Base-by-base conservation (phyloP, 1,140 invertebrate species). In the Cryptotermes secundus region DNA sequence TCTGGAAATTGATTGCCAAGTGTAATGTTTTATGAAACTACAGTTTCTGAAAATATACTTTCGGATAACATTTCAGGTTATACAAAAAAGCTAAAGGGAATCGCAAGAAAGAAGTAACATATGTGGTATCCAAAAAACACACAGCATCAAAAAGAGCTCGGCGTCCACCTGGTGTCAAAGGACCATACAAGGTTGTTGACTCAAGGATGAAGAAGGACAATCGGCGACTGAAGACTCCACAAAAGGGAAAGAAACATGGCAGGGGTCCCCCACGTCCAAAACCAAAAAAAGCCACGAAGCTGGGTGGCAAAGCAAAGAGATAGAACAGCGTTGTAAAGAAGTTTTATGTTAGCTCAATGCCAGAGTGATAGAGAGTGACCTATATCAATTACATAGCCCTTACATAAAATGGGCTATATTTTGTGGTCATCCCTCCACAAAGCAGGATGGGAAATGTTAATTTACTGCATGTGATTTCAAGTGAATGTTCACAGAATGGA, bases 151-250 rank as follows among this genome's bases (percentile, higher is more conserved):
- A 96, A 87, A 92, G 93, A 82, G 93, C 95, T 38, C 90, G 92
- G 53, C 91, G 97, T 87, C 98, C 98, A 1, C 89, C 93, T 1
- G 97, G 97, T 34, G 94, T 98, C 0, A 97, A 97, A 90, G 98
- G 98, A 84, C 95, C 92, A 24, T 99, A 96, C 89, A 98, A 96
- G 89, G 93, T 99, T 6, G 99, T 99, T 0, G 98, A 99, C 93
- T 94, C 94, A 10, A 91, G 98, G 85, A 95, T 99, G 95, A 99
- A 99, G 90, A 99, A 99, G 90, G 99, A 99, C 89, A 91, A 94
- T 85, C 91, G 94, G 79, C 93, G 93, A 7, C 89, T 93, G 84
- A 95, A 95, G 87, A 95, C 94, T 86, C 92, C 91, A 86, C 92
- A 91, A 86, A 91, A 90, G 86, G 88, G 88, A 59, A 88, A 89